Conservation (phyloP, 2,888 invertebrate genomes). For the Harpalus rubripes region DNA sequence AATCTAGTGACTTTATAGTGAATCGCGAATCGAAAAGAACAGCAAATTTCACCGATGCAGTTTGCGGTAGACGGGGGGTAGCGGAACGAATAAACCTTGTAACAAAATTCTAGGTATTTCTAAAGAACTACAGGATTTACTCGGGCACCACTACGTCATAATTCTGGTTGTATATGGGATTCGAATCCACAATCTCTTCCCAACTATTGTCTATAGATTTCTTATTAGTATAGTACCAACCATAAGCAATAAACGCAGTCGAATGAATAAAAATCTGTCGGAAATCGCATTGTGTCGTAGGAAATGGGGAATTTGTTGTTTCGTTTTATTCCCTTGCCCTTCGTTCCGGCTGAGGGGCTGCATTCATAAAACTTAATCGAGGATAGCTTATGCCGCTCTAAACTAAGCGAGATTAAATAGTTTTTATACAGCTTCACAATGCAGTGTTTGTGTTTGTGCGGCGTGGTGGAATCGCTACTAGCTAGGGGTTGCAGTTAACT, state of each 20-base stretch:
- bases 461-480: conserved; percentile 25
- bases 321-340: conserved; percentile 1
- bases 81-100: no score
- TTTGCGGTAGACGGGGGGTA: no score
- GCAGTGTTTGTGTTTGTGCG: conserved; percentile 43
- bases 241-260: neutral
- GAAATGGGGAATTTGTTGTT: conserved; percentile 53
- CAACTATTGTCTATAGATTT: no score
- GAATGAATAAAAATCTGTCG: conserved; percentile 49
- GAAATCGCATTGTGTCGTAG: conserved; percentile 48
- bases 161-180: no score
- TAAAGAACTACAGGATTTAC: no score
- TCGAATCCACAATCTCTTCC: no score
- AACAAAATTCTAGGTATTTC: no score
- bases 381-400: conserved; percentile 59
- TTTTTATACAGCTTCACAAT: conserved; percentile 55
- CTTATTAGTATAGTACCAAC: no score
- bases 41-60: no score
- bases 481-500: conserved; percentile 1
- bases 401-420: conserved; percentile 63
- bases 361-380: conserved; percentile 61
- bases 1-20: no score
- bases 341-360: conserved; percentile 7
- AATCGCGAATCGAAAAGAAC: no score
- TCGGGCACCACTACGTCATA: no score